Evolutionary conservation across 1,140 invertebrate species (phyloP).

Genomic region (Bombus huntii): DNA sequence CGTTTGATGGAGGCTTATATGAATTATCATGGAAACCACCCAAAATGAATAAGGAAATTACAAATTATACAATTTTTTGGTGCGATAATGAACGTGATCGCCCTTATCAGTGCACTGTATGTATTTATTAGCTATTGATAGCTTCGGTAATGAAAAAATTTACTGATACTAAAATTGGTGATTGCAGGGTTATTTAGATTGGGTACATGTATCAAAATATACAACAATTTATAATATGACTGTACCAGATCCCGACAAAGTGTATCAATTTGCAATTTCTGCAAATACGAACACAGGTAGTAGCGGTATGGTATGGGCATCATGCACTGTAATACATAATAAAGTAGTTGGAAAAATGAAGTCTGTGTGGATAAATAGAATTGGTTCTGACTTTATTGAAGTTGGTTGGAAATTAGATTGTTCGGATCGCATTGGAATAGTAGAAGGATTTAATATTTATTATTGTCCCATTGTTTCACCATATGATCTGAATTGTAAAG

Average conservation of each 20-base stretch:
- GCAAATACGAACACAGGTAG: slow-evolving; percentile 85
- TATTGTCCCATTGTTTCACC: slow-evolving; percentile 87
- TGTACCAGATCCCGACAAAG: slow-evolving; percentile 79
- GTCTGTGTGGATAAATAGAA: slow-evolving; percentile 84
- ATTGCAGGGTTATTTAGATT: slow-evolving; percentile 84
- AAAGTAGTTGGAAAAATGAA: slow-evolving; percentile 87
- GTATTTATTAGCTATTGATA: slow-evolving; percentile 32
- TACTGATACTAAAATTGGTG: background rate
- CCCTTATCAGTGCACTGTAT: slow-evolving; percentile 85
- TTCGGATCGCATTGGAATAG: slow-evolving; percentile 85
- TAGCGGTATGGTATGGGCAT: slow-evolving; percentile 91
- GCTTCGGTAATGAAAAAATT: background rate
- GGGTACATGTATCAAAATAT: slow-evolving; percentile 82
- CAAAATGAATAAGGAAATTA: slow-evolving; percentile 73
- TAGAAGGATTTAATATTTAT: slow-evolving; percentile 86
- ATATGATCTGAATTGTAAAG: slow-evolving; percentile 80
- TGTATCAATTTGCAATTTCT: slow-evolving; percentile 88
- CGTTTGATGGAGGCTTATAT: slow-evolving; percentile 86
- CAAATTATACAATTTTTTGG: slow-evolving; percentile 89
- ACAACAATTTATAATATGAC: slow-evolving; percentile 82
- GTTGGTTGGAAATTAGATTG: slow-evolving; percentile 89
- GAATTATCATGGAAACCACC: slow-evolving; percentile 88
- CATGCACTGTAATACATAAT: slow-evolving; percentile 88
- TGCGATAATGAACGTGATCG: slow-evolving; percentile 85
- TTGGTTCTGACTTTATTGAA: slow-evolving; percentile 84